Base-by-base conservation (phyloP, 2,113 vertebrate genomes). In the Centropus unirufus region DNA sequence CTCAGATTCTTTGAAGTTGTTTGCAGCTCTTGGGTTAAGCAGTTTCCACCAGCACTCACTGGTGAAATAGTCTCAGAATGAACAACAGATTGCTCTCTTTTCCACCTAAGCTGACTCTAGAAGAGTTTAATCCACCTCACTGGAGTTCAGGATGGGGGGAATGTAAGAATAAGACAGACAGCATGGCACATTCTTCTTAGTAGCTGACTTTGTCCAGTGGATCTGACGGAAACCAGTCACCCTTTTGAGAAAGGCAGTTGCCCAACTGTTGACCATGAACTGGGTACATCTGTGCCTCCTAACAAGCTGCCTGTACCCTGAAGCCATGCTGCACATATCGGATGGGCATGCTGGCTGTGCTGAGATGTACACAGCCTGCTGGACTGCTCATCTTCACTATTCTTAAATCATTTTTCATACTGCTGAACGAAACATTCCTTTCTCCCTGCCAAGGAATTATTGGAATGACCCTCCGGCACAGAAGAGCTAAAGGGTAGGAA, bases 11-110 rank as follows among this genome's bases (percentile, higher is more conserved):
- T 73, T 61, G 23, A 32, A 54, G 18, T 24, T 58, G 3, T 77
- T 72, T 79, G 23, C 66, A 89, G 16, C 27, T n/a, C 23, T 64
- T 89, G n/a, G 15, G 19, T 23, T 44, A 51, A 59, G 34, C 55
- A 46, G 24, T 84, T 96, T 83, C 40, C 27, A 11, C 72, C 44
- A 51, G 27, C n/a, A 46, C 9, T 4, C 61, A 18, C 8, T 44
- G 15, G 12, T 78, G 40, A 85, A 92, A 61, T 57, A 11, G 30
- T 24, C 15, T 87, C n/a, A 68, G 69, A 87, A 64, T 67, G 72
- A 83, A 61, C 3, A 87, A 17, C 21, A 29, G 0, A 0, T 51
- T 18, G 4, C 2, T 57, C 7, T 54, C 44, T 67, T 78, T 52
- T 93, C 30, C 39, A 61, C 12, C 30, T 91, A 18, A 64, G 5